Percentiles rank a stretch among this genome's conserved stretches.
These are phyloP conservation scores for Saccopteryx bilineata DNA, from an alignment of 2,113 vertebrate species.

Conservation along the genomic window DNA sequence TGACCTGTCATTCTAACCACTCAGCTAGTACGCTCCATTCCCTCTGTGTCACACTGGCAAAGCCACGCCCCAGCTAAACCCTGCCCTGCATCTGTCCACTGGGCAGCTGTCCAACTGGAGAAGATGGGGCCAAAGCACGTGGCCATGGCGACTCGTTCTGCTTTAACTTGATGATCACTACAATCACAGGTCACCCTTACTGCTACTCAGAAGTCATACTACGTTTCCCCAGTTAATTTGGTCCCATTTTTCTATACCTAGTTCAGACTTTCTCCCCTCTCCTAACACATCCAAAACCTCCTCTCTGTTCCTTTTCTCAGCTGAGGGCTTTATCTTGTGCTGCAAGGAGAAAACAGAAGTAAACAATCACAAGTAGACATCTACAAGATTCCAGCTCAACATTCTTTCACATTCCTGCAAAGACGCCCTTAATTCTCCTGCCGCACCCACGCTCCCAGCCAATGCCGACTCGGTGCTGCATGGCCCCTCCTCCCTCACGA, in stretches of 20 bases:
- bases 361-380: background rate
- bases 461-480: background rate
- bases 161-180: background rate
- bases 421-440: rapidly evolving
- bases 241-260: background rate
- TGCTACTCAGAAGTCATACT: background rate
- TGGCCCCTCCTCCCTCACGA: too few species aligned
- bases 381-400: background rate
- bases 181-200: background rate
- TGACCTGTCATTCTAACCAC: background rate
- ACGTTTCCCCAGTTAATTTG: background rate
- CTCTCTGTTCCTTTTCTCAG: background rate
- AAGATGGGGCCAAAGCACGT: too few species aligned
- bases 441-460: background rate
- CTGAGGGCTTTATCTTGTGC: background rate
- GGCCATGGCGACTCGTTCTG: rapidly evolving
- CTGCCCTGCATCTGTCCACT: rapidly evolving
- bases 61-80: background rate
- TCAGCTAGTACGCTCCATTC: too few species aligned
- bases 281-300: background rate
- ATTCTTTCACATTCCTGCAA: background rate
- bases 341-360: background rate
- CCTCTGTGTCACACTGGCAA: background rate
- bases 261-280: background rate
- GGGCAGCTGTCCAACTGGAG: background rate